Conservation (phyloP, 2,888 invertebrate species). For the Meta bourneti region DNA sequence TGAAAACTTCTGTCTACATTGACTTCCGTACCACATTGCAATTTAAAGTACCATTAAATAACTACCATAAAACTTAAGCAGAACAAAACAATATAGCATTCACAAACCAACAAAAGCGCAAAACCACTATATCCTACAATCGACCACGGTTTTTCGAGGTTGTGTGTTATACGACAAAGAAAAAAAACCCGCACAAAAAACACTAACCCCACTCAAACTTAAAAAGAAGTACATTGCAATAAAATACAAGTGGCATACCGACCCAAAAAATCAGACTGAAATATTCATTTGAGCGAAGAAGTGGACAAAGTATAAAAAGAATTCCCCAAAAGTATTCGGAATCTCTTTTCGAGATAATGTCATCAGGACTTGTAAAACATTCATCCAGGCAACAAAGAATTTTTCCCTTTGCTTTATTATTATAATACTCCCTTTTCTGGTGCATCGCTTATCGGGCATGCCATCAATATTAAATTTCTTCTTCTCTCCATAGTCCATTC, state of each 20-base stretch:
- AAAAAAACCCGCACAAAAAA: too few species aligned
- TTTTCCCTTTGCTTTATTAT: slow-evolving; percentile 54
- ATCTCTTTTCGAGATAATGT: slow-evolving; percentile 60
- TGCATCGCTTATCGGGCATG: slow-evolving; percentile 68
- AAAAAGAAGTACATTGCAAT: background rate
- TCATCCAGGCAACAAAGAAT: slow-evolving; percentile 62
- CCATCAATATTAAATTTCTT: slow-evolving; percentile 74
- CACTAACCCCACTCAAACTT: too few species aligned
- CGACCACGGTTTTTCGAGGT: too few species aligned
- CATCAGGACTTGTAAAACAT: slow-evolving; percentile 71
- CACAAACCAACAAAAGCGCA: too few species aligned
- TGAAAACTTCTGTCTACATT: too few species aligned
- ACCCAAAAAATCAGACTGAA: slow-evolving; percentile 29
- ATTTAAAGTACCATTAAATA: too few species aligned
- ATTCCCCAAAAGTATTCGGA: slow-evolving; percentile 53
- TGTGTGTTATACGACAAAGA: too few species aligned
- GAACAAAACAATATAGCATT: too few species aligned
- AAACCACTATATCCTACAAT: too few species aligned
- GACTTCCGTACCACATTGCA: too few species aligned
- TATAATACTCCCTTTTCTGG: slow-evolving; percentile 58
- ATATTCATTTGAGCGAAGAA: slow-evolving; percentile 40
- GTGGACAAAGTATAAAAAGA: slow-evolving; percentile 37
- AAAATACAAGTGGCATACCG: slow-evolving; percentile 18
- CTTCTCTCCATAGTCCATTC: background rate
- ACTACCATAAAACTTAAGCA: too few species aligned